These are phyloP conservation scores for Blastobasis adustella DNA, from an alignment of 2,888 invertebrate genomes.

Conservation along the genomic window DNA sequence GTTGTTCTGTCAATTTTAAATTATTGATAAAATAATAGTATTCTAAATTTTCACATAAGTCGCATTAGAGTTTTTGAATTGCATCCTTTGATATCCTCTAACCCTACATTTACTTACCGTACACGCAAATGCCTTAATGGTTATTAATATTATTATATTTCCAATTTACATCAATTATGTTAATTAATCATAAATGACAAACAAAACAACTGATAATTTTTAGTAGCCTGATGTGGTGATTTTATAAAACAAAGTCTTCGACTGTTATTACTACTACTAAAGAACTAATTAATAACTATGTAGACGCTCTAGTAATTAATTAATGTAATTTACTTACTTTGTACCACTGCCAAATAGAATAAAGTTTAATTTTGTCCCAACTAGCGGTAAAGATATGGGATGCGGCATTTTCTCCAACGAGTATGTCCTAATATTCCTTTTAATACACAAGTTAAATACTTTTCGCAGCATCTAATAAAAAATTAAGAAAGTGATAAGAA, in stretches of 20 bases:
- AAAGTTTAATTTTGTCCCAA: conserved; percentile 72
- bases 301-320: background rate
- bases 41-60: no score
- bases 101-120: no score
- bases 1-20: background rate
- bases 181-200: no score
- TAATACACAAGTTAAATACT: background rate
- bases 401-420: conserved; percentile 60
- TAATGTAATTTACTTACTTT: conserved; percentile 31
- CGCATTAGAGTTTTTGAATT: no score
- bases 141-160: no score
- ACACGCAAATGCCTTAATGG: no score
- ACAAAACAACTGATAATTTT: no score
- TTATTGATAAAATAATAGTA: no score
- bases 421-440: conserved; percentile 7
- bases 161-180: no score
- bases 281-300: no score
- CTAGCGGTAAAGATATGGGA: conserved; percentile 62
- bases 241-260: background rate
- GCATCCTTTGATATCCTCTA: no score
- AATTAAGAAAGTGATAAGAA: background rate
- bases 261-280: no score
- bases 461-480: background rate
- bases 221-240: background rate
- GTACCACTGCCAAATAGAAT: conserved; percentile 45